Evolutionary conservation across 2,888 invertebrate genomes (phyloP), one percentile per base, ranked within the genome.

Genomic region (Labia minor): DNA sequence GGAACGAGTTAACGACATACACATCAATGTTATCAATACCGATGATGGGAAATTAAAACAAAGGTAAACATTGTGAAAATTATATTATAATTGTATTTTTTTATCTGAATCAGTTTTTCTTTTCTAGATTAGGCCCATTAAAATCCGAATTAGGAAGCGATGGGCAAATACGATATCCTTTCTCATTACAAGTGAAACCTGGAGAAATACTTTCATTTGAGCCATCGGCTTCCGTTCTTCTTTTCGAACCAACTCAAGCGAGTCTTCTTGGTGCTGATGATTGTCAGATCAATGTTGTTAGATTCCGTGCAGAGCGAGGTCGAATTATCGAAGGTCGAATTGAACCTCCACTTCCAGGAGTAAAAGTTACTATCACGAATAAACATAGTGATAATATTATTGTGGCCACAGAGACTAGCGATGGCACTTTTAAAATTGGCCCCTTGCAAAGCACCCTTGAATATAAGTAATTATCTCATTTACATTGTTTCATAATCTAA

Each of bases 351-450:
- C 82, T 89, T 1, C 76, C 76, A 1, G 85, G 81, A 61, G 87
- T 83, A 62, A 77, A 79, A 18, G 75, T 89, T 67, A 84, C 82
- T 0, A 76, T 85, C 26, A 77, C 66, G 18, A 65, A 68, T 33
- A 68, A 74, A 11, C 77, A 81, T 66, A 78, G 78, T 10, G 75
- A 77, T 49, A 75, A 77, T 65, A 73, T 70, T 11, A 75, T 79
- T 21, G 74, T 76, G 70, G 72, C 76, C 64, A 67, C 79, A 75
- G 81, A 79, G 64, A 92, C 95, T 0, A 81, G 85, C 19, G 83
- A 85, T 61, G 97, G 97, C 18, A 81, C 80, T 62, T 96, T 92
- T 77, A 85, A 83, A 73, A 88, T 95, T 75, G 94, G 92, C 0
- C 95, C 96, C 1, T 82, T 95, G 64, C 88, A 90, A 76, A 85